Percentiles rank a stretch among this genome's conserved stretches.
Evolutionary conservation across 2,113 vertebrate genomes (phyloP).

Genomic region (Neolamprologus ventralis): DNA sequence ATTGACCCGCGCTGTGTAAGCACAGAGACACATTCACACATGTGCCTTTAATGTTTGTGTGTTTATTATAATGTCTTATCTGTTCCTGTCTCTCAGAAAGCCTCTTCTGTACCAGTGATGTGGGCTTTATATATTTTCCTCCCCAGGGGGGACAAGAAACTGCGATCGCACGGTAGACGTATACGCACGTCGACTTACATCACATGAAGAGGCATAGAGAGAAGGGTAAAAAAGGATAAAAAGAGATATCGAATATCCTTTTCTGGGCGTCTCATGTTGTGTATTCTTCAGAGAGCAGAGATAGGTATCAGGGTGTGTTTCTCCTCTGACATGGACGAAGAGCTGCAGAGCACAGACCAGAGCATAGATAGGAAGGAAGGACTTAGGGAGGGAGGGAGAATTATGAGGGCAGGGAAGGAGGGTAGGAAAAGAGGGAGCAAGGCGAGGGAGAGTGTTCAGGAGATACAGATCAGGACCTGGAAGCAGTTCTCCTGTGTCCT

Average conservation of each 20-base stretch:
- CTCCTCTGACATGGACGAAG: constrained; percentile 43
- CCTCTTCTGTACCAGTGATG: constrained; percentile 7
- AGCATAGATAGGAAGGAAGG: constrained; percentile 1
- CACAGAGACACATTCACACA: background rate
- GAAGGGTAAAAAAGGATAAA: background rate
- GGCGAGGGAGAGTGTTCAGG: background rate
- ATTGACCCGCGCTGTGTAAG: background rate
- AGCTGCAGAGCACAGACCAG: constrained; percentile 41
- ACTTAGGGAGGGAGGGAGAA: background rate
- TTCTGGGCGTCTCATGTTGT: background rate
- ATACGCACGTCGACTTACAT: background rate
- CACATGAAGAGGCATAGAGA: background rate
- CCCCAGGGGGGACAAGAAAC: background rate
- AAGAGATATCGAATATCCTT: background rate
- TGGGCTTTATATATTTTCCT: background rate
- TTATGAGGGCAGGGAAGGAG: background rate
- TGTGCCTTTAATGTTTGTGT: background rate
- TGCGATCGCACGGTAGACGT: background rate
- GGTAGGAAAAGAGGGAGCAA: background rate
- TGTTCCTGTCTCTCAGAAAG: background rate
- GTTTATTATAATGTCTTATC: background rate
- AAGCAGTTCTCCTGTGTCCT: constrained; percentile 48
- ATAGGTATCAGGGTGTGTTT: constrained; percentile 53
- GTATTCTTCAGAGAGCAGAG: constrained; percentile 38
- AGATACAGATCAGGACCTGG: constrained; percentile 59